Conservation (phyloP, 2,113 vertebrate genomes). For the Notiomystis cincta region DNA sequence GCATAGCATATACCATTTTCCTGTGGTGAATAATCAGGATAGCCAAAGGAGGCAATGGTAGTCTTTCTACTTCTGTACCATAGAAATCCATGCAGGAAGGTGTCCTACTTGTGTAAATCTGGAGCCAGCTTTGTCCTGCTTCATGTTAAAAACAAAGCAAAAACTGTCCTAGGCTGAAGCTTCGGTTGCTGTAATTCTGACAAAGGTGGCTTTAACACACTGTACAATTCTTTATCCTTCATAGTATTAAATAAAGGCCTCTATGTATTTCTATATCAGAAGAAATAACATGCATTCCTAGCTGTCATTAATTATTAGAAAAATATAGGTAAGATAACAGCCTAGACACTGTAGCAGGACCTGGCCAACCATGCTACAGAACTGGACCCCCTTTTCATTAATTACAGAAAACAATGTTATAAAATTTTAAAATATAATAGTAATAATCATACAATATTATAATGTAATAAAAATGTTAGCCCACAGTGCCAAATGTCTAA, state of each 20-base stretch:
- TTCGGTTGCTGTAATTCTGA: neutral
- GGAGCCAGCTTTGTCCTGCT: neutral
- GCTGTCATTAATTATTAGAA: neutral
- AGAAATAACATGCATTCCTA: neutral
- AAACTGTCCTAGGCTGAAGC: neutral
- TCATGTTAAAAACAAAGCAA: neutral
- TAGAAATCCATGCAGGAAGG: neutral
- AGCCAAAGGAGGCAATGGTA: neutral
- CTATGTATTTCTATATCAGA: neutral
- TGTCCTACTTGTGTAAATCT: neutral
- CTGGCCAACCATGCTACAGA: neutral
- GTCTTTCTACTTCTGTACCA: neutral
- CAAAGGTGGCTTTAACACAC: neutral
- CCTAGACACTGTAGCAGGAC: neutral
- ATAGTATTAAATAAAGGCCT: neutral
- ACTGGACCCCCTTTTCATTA: neutral
- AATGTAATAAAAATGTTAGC: neutral
- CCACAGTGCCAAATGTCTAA: neutral
- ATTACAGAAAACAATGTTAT: neutral
- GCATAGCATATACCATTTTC: neutral
- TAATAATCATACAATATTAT: neutral
- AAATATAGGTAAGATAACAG: neutral
- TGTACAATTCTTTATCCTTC: neutral
- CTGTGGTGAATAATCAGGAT: neutral
- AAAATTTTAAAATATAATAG: neutral